Conservation (phyloP, 2,113 vertebrate genomes). For the Ranitomeya imitator region DNA sequence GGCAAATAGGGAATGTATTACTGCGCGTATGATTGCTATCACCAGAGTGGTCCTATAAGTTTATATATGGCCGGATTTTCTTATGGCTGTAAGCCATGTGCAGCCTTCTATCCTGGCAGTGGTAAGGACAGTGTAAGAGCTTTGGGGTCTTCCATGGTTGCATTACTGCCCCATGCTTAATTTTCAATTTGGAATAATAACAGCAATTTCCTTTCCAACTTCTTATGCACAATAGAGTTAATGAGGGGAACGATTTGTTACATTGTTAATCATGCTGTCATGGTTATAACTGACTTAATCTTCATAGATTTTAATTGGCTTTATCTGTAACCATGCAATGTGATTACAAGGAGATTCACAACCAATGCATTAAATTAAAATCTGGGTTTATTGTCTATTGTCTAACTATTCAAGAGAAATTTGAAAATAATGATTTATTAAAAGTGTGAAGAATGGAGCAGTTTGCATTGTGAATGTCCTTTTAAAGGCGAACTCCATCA, state of each 20-base stretch:
- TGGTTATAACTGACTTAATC: constrained; percentile 19
- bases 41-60: too few relatives aligned
- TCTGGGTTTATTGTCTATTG: not conserved
- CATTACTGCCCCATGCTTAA: too few relatives aligned
- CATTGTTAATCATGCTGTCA: constrained; percentile 5
- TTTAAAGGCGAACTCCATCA: not conserved
- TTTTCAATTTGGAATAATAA: not conserved
- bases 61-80: too few relatives aligned
- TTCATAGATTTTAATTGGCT: constrained; percentile 20
- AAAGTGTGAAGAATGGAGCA: not conserved
- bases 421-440: not conserved
- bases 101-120: too few relatives aligned
- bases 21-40: too few relatives aligned
- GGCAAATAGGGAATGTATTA: too few relatives aligned
- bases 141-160: too few relatives aligned
- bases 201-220: not conserved
- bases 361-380: not conserved
- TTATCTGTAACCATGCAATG: constrained; percentile 26
- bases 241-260: constrained; percentile 15
- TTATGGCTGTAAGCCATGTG: too few relatives aligned
- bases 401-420: not conserved
- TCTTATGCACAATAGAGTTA: not conserved
- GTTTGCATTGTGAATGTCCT: not conserved
- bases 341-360: constrained; percentile 26
- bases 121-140: too few relatives aligned